Evolutionary conservation across 2,113 vertebrate species (phyloP).

Genomic region (Struthidea cinerea): DNA sequence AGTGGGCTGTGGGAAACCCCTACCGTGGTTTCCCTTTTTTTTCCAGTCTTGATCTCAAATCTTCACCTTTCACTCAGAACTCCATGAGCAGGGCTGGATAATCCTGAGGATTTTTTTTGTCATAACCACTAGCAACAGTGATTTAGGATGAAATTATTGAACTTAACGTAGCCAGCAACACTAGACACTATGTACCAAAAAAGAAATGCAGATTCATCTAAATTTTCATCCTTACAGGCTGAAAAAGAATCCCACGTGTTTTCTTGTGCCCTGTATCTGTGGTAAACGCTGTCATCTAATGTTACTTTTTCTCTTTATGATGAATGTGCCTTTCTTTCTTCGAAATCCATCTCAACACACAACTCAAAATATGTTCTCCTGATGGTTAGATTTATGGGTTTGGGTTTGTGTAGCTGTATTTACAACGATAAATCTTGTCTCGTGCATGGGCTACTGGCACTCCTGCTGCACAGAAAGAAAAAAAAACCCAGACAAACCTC

Average conservation of each 20-base stretch:
- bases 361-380: neutral
- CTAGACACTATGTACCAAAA: neutral
- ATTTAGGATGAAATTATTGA: neutral
- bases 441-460: neutral
- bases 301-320: neutral
- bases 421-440: neutral
- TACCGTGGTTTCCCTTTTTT: neutral
- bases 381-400: neutral
- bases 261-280: neutral
- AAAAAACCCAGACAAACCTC: neutral
- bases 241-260: neutral
- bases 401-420: neutral
- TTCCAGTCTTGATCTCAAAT: neutral
- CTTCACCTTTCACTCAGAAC: neutral
- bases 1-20: neutral
- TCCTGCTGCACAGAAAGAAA: neutral
- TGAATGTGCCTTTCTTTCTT: neutral
- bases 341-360: neutral
- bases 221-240: neutral
- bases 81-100: neutral
- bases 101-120: neutral
- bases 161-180: neutral
- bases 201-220: neutral
- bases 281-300: neutral
- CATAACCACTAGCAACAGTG: neutral